Evolutionary conservation across 2,888 invertebrate genomes (phyloP).

Genomic region (Plutella xylostella): DNA sequence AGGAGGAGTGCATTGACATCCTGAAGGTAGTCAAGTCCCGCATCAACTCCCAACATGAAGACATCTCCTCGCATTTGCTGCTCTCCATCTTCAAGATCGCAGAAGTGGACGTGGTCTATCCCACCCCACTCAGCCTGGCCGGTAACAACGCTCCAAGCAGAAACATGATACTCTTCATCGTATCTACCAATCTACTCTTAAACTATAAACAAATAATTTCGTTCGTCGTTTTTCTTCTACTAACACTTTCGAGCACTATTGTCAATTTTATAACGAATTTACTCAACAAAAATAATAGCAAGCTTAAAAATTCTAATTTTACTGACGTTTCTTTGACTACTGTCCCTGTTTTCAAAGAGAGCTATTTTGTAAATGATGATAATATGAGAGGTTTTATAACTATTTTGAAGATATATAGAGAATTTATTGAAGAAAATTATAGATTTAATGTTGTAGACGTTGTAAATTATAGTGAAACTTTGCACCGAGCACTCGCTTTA

Average conservation of each 20-base stretch:
- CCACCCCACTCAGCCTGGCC: slow-evolving; percentile 72
- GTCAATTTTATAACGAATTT: slow-evolving; percentile 56
- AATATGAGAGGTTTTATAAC: slow-evolving; percentile 51
- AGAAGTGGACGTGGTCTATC: slow-evolving; percentile 88
- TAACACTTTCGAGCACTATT: too few species aligned
- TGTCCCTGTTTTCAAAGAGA: slow-evolving; percentile 40
- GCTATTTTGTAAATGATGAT: slow-evolving; percentile 44
- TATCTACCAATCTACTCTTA: slow-evolving; percentile 37
- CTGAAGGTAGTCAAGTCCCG: slow-evolving; percentile 85
- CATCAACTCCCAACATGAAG: slow-evolving; percentile 87
- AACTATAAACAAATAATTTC: slow-evolving; percentile 30
- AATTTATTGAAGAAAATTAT: slow-evolving; percentile 40
- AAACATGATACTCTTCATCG: slow-evolving; percentile 38
- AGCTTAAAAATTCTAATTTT: too few species aligned
- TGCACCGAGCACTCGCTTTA: slow-evolving; percentile 62
- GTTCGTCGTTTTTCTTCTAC: slow-evolving; percentile 21
- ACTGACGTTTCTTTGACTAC: slow-evolving; percentile 25
- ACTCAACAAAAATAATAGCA: slow-evolving; percentile 19
- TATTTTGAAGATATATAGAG: slow-evolving; percentile 54
- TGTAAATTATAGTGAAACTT: slow-evolving; percentile 35
- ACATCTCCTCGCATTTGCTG: slow-evolving; percentile 87
- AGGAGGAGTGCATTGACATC: slow-evolving; percentile 88
- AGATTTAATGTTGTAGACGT: too few species aligned
- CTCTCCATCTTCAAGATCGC: slow-evolving; percentile 94
- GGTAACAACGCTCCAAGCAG: slow-evolving; percentile 33